These are phyloP conservation scores for Hystrix brachyura DNA, from an alignment of 2,113 vertebrate genomes.

Conservation along the genomic window DNA sequence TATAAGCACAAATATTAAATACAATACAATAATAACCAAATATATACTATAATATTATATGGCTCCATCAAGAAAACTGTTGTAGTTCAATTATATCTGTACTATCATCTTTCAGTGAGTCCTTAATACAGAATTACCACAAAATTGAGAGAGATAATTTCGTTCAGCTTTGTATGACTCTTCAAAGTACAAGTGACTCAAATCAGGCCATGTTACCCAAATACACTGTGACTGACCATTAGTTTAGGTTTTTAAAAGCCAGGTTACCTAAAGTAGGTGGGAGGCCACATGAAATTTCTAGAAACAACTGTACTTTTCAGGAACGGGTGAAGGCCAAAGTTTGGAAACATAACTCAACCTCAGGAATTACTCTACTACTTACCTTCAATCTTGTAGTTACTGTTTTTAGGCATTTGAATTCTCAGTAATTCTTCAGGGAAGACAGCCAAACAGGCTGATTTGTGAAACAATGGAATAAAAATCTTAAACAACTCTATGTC, in stretches of 20 bases:
- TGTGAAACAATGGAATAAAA: slow-evolving; percentile 61
- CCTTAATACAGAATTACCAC: background rate
- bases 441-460: slow-evolving; percentile 31
- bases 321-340: background rate
- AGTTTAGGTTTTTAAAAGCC: background rate
- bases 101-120: background rate
- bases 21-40: background rate
- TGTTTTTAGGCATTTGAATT: slow-evolving; percentile 38
- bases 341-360: background rate
- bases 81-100: background rate
- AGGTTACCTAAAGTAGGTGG: background rate
- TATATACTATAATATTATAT: background rate
- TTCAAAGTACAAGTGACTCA: background rate
- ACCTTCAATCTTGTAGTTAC: slow-evolving; percentile 45
- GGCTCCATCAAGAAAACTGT: background rate
- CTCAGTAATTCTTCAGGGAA: slow-evolving; percentile 61
- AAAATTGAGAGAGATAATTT: background rate
- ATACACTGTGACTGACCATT: background rate
- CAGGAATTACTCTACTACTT: slow-evolving; percentile 24
- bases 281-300: background rate
- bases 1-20: background rate
- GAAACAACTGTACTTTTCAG: background rate
- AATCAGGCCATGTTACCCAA: background rate
- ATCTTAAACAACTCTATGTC: slow-evolving; percentile 39
- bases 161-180: background rate